phyloP scores from a whole-genome alignment of 35 echinoderm and acorn worm species.

The Chiridota heheva region DNA sequence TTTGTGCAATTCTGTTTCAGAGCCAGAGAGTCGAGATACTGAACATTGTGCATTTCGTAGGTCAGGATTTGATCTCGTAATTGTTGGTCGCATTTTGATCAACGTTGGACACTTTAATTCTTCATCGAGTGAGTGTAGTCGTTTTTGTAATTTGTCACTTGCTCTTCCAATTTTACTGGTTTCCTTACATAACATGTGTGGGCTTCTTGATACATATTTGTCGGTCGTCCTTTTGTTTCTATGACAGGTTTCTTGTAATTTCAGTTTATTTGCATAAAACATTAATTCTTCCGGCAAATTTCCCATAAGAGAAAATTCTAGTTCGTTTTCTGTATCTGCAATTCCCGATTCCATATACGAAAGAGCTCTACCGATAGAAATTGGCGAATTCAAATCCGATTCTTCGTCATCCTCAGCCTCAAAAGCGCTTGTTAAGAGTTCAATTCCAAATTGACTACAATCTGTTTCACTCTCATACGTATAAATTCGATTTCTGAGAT shows the following conservation, averaged over 20 bases:
- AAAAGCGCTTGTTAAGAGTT: too few relatives aligned
- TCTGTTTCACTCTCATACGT: constrained; percentile 42
- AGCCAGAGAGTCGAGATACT: too few relatives aligned
- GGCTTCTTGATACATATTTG: neutral
- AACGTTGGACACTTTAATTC: too few relatives aligned
- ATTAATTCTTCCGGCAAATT: constrained; percentile 12
- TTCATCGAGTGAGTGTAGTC: too few relatives aligned
- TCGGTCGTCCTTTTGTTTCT: too few relatives aligned
- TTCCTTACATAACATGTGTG: neutral
- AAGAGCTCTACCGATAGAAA: constrained; percentile 17
- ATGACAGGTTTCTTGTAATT: too few relatives aligned
- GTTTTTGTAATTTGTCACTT: neutral
- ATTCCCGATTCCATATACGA: constrained; percentile 38
- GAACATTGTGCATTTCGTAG: too few relatives aligned
- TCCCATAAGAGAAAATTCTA: constrained; percentile 36
- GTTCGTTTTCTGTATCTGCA: constrained; percentile 27
- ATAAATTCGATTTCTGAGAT: constrained; percentile 31
- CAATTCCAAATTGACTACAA: constrained; percentile 7
- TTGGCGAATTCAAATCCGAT: neutral
- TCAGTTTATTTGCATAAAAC: too few relatives aligned
- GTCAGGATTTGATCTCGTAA: too few relatives aligned
- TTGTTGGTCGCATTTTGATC: too few relatives aligned
- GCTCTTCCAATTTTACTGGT: constrained; percentile 12
- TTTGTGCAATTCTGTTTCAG: too few relatives aligned
- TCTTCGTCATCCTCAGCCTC: neutral